Percentiles rank a stretch among this genome's conserved stretches.
phyloP scores from a whole-genome alignment of 2,113 vertebrate species.

The Bolborhynchus lineola region DNA sequence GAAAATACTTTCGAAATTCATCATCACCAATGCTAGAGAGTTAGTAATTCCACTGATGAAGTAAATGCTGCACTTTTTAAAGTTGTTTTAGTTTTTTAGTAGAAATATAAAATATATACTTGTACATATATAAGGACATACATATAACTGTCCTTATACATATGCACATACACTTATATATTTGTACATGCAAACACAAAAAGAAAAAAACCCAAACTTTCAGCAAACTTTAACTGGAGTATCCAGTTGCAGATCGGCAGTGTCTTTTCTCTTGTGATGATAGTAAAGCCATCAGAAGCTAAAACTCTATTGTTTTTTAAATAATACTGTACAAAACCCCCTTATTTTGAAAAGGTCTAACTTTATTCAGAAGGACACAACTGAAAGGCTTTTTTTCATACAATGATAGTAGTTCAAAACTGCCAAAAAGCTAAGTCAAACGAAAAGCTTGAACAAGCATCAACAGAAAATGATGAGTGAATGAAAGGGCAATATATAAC shows the following conservation, averaged over 20 bases:
- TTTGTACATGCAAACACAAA: neutral
- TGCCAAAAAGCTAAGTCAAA: slow-evolving; percentile 3
- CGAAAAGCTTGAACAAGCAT: neutral
- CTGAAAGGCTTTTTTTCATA: neutral
- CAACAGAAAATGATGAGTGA: neutral
- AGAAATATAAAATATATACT: neutral
- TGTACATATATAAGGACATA: neutral
- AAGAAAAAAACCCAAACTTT: neutral
- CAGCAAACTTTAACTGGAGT: neutral
- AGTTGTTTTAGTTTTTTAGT: neutral
- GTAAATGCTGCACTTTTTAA: neutral
- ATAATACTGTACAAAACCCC: neutral
- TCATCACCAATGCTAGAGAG: neutral
- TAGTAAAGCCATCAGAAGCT: neutral
- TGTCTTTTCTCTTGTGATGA: neutral
- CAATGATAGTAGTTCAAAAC: neutral
- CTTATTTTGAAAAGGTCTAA: neutral
- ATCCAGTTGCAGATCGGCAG: neutral
- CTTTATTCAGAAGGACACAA: neutral
- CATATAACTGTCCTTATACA: neutral
- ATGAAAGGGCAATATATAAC: neutral
- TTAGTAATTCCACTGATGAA: neutral
- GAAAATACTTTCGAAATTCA: neutral
- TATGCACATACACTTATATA: fast-evolving
- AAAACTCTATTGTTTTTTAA: neutral